Evolutionary conservation across 2,797 vertebrate genomes (phyloP), one percentile per base, ranked within the genome.

Genomic region (Coregonus sp.): DNA sequence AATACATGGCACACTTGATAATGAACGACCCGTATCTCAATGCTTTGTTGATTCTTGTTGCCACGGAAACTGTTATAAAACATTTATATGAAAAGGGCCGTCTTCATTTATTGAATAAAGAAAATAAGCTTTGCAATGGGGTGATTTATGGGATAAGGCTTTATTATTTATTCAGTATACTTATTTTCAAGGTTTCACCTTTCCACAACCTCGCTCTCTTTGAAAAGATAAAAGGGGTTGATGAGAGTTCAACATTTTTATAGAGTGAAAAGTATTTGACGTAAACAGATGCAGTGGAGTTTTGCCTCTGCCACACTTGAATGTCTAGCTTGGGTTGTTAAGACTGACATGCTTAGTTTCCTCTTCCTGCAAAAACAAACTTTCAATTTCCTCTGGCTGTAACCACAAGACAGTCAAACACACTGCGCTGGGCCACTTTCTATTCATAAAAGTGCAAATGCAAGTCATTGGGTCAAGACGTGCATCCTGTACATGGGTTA

Each of bases 341-440:
- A 47, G 9, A 47, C 40, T 0, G 40, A 47, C 40, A 77, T 0
- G 25, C n/a, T 82, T 85, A 63, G 70, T 37, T 80, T 88, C 79
- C 80, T 79, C 52, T 80, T 9, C 2, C 12, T 20, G 40, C 47
- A 54, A 63, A 78, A 3, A 71, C 71, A 77, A 77, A 74, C 82
- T 83, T 86, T 88, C 78, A 71, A 72, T 87, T 86, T 82, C 72
- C 80, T 85, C 78, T 80, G 76, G 47, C 33, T 6, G 61, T 56
- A 82, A 89, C 78, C 75, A 75, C 84, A 79, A 77, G 51, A 65
- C 73, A 29, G 71, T 54, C 54, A 56, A 15, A 56, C 14, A n/a
- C 18, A 2, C 54, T 56, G 16, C 16, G 2, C 54, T 56, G 54
- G 54, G 54, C 5, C 16, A 56, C 54, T 5, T 15, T 16, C 18